These are phyloP conservation scores for Pachycephala philippinensis DNA, from an alignment of 2,113 vertebrate genomes.

Conservation along the genomic window DNA sequence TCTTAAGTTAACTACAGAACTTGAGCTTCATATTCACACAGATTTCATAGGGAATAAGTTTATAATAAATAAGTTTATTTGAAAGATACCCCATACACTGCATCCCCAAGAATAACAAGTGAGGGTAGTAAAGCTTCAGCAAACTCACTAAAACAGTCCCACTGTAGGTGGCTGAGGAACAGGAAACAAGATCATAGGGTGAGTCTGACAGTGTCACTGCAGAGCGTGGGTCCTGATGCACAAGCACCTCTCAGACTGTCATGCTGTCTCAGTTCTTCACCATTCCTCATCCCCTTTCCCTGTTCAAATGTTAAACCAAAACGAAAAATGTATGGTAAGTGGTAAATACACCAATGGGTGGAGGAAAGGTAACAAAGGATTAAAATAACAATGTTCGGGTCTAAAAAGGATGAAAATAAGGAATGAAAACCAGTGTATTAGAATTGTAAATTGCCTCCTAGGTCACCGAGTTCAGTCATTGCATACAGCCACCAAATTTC, in stretches of 20 bases:
- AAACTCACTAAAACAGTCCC: not conserved
- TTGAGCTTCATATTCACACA: not conserved
- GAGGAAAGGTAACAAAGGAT: not conserved
- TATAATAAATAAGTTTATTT: not conserved
- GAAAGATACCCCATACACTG: not conserved
- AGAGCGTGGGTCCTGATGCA: not conserved
- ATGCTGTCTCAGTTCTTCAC: not conserved
- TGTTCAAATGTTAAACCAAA: not conserved
- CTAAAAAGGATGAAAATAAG: not conserved
- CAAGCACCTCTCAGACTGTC: not conserved
- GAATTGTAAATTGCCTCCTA: not conserved
- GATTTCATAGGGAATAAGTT: not conserved
- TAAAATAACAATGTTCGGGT: not conserved
- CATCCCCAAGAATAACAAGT: not conserved
- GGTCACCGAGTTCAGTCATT: not conserved
- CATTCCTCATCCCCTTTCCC: not conserved
- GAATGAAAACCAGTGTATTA: not conserved
- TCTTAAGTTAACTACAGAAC: not conserved
- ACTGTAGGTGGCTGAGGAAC: not conserved
- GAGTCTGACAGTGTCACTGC: not conserved
- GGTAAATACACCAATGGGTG: not conserved
- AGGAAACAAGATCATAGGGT: not conserved
- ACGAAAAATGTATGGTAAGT: accelerated
- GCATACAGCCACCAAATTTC: not conserved
- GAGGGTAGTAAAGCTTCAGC: not conserved